These are phyloP conservation scores for Orthosia gothica DNA, from an alignment of 2,888 invertebrate species.

Conservation along the genomic window DNA sequence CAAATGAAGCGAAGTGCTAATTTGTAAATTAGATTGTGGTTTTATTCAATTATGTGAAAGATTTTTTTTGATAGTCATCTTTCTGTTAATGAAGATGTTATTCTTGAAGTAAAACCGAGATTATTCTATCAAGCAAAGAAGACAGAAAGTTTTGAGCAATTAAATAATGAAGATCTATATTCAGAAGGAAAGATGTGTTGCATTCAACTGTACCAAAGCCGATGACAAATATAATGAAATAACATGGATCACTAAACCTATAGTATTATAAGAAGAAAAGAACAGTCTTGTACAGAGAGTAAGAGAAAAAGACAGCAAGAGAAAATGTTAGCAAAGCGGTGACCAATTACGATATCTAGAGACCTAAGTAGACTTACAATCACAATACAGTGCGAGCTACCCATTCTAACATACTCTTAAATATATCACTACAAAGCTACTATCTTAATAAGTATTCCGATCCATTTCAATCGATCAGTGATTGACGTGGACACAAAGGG, in stretches of 20 bases:
- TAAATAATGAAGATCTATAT: too few relatives aligned
- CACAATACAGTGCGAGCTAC: not conserved
- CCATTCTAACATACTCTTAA: constrained; percentile 24
- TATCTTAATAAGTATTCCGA: constrained; percentile 70
- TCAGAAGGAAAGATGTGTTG: not conserved
- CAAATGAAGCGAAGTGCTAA: constrained; percentile 53
- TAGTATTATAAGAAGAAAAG: not conserved
- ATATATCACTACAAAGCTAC: constrained; percentile 49
- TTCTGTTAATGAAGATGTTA: not conserved
- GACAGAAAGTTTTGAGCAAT: not conserved
- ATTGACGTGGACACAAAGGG: constrained; percentile 81
- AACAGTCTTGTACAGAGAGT: too few relatives aligned
- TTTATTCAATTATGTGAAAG: constrained; percentile 16
- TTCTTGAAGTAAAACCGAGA: not conserved
- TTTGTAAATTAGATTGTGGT: constrained; percentile 44
- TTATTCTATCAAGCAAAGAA: not conserved
- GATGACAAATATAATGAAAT: not conserved
- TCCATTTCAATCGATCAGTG: constrained; percentile 78
- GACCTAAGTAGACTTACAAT: constrained; percentile 1
- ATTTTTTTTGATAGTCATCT: not conserved
- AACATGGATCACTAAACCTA: too few relatives aligned
- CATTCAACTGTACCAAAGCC: not conserved
- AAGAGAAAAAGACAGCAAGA: not conserved
- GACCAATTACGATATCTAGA: not conserved
- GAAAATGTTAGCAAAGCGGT: not conserved